These are phyloP conservation scores for Xiphophorus birchmanni DNA, from an alignment of 2,797 vertebrate species.

Conservation along the genomic window DNA sequence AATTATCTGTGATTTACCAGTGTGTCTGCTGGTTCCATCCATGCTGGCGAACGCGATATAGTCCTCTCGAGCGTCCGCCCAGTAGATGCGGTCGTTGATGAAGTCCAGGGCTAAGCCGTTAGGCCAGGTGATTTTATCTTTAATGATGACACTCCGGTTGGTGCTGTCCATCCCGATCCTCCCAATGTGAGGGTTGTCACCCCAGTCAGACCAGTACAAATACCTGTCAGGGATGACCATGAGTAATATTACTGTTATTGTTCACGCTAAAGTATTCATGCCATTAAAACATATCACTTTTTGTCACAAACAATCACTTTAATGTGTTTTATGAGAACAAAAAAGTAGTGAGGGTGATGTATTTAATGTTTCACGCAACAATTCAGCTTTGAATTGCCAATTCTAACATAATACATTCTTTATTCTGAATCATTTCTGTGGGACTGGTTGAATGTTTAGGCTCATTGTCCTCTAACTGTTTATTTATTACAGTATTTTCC, in stretches of 20 bases:
- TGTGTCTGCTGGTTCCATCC: slow-evolving; percentile 92
- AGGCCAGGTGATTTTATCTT: slow-evolving; percentile 97
- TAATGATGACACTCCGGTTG: slow-evolving; percentile 89
- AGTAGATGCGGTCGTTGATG: slow-evolving; percentile 95
- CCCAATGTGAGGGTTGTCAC: slow-evolving; percentile 94
- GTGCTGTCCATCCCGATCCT: slow-evolving; percentile 97
- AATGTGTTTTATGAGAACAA: neutral
- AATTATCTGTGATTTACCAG: slow-evolving; percentile 74
- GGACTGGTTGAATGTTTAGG: neutral
- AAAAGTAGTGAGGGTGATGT: neutral
- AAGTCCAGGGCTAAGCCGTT: slow-evolving; percentile 96
- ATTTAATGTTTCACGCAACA: neutral
- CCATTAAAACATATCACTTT: neutral
- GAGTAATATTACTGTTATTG: neutral
- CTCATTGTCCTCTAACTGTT: neutral
- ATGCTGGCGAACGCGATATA: slow-evolving; percentile 97
- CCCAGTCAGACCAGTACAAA: slow-evolving; percentile 99
- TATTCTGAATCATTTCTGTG: neutral
- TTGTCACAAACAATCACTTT: neutral
- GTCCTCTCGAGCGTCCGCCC: slow-evolving; percentile 96
- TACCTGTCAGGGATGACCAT: slow-evolving; percentile 79
- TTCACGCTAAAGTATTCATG: neutral
- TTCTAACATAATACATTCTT: neutral
- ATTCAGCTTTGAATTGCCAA: neutral
- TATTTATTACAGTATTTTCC: neutral